phyloP scores from a whole-genome alignment of 2,888 invertebrate genomes.

The Diabrotica balteata region DNA sequence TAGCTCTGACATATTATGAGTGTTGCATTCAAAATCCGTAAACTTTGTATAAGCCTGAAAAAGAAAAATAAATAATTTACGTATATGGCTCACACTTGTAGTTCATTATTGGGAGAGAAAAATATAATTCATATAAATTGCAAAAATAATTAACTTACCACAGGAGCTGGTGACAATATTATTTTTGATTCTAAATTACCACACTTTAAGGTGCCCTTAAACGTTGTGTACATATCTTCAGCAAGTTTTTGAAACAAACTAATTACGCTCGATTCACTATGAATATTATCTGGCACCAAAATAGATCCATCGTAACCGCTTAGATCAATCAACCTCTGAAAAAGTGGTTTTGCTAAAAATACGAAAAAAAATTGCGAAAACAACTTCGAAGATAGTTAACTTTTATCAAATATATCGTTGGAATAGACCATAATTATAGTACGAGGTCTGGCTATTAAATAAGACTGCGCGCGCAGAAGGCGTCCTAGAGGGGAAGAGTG shows the following conservation, averaged over 20 bases:
- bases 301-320: conserved; percentile 73
- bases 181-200: conserved; percentile 78
- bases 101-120: not conserved
- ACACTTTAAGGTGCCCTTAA: conserved; percentile 75
- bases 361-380: too few relatives aligned
- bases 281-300: conserved; percentile 64
- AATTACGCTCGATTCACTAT: conserved; percentile 58
- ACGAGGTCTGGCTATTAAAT: too few relatives aligned
- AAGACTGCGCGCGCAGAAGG: too few relatives aligned
- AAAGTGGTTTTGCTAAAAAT: conserved; percentile 70
- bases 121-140: not conserved
- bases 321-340: conserved; percentile 81
- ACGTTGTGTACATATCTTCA: conserved; percentile 76
- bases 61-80: not conserved
- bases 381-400: too few relatives aligned
- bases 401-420: too few relatives aligned
- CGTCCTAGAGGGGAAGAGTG: too few relatives aligned
- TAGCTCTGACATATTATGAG: conserved; percentile 71
- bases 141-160: conserved; percentile 58
- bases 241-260: conserved; percentile 72
- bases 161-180: conserved; percentile 77
- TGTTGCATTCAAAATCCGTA: conserved; percentile 70
- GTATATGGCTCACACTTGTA: not conserved
- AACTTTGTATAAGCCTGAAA: conserved; percentile 62
- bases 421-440: too few relatives aligned